Conservation (phyloP, 2,113 vertebrate genomes). For the Nothobranchius kuhntae region DNA sequence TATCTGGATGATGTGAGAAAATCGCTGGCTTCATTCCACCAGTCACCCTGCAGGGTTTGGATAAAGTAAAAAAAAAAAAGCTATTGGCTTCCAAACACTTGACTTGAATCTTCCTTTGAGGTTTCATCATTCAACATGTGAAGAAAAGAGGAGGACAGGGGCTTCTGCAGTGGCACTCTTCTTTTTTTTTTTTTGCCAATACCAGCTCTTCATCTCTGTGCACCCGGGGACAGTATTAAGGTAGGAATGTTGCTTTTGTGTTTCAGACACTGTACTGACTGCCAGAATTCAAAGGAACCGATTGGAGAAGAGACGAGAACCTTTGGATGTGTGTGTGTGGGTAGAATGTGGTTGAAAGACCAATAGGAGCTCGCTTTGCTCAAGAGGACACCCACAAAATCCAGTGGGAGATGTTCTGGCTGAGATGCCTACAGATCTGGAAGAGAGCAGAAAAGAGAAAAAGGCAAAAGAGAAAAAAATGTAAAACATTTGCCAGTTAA, state of each 20-base stretch:
- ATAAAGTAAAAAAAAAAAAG: conserved; percentile 17
- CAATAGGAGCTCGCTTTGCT: conserved; percentile 48
- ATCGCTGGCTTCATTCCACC: conserved; percentile 48
- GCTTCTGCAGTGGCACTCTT: conserved; percentile 30
- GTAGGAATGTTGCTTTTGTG: conserved; percentile 59
- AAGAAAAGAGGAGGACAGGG: conserved; percentile 35
- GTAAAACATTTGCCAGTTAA: conserved; percentile 41
- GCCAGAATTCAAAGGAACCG: conserved; percentile 53
- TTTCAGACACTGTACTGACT: conserved; percentile 47
- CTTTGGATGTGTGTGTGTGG: conserved; percentile 55
- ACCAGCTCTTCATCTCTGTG: conserved; percentile 48
- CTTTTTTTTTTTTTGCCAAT: conserved; percentile 42
- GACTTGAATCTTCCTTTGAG: conserved; percentile 62
- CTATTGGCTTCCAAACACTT: conserved; percentile 45
- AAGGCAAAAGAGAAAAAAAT: conserved; percentile 2
- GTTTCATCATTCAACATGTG: conserved; percentile 61
- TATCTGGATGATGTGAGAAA: conserved; percentile 58
- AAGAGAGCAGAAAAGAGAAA: conserved; percentile 15
- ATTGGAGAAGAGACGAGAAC: conserved; percentile 48
- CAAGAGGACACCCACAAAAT: conserved; percentile 68
- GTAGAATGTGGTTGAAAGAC: conserved; percentile 47
- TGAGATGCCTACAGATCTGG: conserved; percentile 56
- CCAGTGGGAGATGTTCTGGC: conserved; percentile 57
- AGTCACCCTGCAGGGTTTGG: conserved; percentile 55
- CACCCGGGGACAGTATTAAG: conserved; percentile 56